A percentile compares a stretch with the other conserved stretches of the same genome.
These are phyloP conservation scores for Solenopsis fugax DNA, from an alignment of 1,140 invertebrate genomes.

Conservation along the genomic window DNA sequence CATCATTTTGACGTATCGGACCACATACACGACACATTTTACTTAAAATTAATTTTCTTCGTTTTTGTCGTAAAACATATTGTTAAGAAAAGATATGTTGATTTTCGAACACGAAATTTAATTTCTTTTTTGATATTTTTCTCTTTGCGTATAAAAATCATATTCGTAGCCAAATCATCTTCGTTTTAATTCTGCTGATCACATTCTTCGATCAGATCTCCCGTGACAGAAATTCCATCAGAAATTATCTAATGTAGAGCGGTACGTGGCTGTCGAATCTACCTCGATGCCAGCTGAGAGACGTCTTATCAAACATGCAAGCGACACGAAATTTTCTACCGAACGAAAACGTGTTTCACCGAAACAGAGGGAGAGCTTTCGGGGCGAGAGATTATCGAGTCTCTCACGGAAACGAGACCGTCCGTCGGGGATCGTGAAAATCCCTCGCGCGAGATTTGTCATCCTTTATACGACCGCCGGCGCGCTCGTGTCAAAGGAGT, in stretches of 20 bases:
- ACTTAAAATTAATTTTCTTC: slow-evolving; percentile 29
- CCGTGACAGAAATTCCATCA: neutral
- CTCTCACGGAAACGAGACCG: slow-evolving; percentile 62
- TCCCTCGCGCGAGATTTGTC: slow-evolving; percentile 72
- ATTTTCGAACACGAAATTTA: neutral
- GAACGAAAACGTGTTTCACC: slow-evolving; percentile 9
- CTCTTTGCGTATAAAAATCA: neutral
- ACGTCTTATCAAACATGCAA: slow-evolving; percentile 60
- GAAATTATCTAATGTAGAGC: slow-evolving; percentile 7
- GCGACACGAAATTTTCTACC: slow-evolving; percentile 60
- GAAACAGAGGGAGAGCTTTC: slow-evolving; percentile 1
- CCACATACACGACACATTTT: slow-evolving; percentile 4
- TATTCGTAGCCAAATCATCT: neutral
- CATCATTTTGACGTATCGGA: slow-evolving; percentile 49
- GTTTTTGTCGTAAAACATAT: neutral
- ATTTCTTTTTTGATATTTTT: neutral
- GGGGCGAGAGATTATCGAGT: slow-evolving; percentile 66
- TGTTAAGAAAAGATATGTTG: neutral
- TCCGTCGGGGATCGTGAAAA: slow-evolving; percentile 65
- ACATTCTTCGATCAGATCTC: neutral
- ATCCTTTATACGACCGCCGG: slow-evolving; percentile 51
- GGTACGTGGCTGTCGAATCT: slow-evolving; percentile 46
- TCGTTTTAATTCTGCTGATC: neutral
- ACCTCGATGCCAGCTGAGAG: neutral
- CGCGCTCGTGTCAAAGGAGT: slow-evolving; percentile 78